phyloP scores from a whole-genome alignment of 2,113 vertebrate genomes.

The Stercorarius parasiticus region DNA sequence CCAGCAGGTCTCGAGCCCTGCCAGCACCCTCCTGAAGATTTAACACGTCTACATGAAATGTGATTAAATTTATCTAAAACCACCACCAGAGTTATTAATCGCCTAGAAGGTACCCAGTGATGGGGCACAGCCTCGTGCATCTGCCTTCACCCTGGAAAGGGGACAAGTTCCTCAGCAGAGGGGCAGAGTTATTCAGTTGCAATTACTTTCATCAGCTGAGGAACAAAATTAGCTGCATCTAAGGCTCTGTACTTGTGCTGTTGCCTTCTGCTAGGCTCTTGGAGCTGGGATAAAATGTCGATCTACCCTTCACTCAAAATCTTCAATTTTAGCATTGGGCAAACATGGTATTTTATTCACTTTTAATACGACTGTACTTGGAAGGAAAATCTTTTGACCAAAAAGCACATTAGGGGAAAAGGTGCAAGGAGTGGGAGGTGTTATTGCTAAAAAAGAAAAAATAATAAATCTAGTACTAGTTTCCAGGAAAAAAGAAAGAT shows the following conservation, averaged over 20 bases:
- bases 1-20: not conserved
- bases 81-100: not conserved
- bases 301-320: slow-evolving; percentile 39
- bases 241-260: not conserved
- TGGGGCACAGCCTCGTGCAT: not conserved
- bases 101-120: not conserved
- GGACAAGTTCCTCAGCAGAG: not conserved
- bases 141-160: not conserved
- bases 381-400: slow-evolving; percentile 30
- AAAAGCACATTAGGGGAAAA: not conserved
- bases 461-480: not conserved
- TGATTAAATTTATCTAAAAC: not conserved
- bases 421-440: not conserved
- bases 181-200: not conserved
- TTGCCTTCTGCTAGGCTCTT: not conserved
- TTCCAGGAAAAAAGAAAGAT: not conserved
- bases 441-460: not conserved
- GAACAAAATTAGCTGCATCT: not conserved
- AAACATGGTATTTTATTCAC: slow-evolving; percentile 24
- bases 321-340: not conserved
- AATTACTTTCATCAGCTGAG: not conserved
- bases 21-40: not conserved
- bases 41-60: not conserved
- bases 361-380: slow-evolving; percentile 21
- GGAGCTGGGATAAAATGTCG: not conserved